Conservation (phyloP, 2,113 vertebrate species). For the Rhinoderma darwinii region DNA sequence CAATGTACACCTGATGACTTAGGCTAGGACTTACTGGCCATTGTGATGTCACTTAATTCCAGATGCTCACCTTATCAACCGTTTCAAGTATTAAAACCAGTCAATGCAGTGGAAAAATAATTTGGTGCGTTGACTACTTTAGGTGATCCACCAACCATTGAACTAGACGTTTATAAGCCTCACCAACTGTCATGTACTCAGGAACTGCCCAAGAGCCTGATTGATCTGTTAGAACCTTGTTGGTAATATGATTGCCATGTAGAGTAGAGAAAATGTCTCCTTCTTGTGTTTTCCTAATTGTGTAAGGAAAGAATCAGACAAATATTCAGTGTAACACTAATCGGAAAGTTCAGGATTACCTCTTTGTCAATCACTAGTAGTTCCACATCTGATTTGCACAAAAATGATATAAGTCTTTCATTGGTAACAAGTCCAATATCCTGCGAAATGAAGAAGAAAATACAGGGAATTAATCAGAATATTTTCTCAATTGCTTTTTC, state of each 20-base stretch:
- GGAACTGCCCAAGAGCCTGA: too few species aligned
- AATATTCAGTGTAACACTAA: neutral
- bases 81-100: neutral
- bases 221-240: too few species aligned
- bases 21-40: too few species aligned
- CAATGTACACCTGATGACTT: too few species aligned
- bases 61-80: too few species aligned
- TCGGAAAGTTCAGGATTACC: slow-evolving; percentile 51
- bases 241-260: neutral
- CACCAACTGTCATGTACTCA: too few species aligned
- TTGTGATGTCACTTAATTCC: too few species aligned
- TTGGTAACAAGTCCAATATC: slow-evolving; percentile 61
- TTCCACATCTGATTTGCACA: slow-evolving; percentile 62
- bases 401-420: slow-evolving; percentile 49
- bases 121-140: too few species aligned
- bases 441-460: slow-evolving; percentile 51
- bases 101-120: too few species aligned
- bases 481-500: too few species aligned
- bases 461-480: neutral
- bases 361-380: slow-evolving; percentile 63
- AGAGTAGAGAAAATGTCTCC: neutral
- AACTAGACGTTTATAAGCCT: too few species aligned
- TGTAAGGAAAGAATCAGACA: neutral
- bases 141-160: too few species aligned
- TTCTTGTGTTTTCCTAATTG: neutral